Conservation (phyloP, 2,113 vertebrate genomes). For the Cettia cetti region DNA sequence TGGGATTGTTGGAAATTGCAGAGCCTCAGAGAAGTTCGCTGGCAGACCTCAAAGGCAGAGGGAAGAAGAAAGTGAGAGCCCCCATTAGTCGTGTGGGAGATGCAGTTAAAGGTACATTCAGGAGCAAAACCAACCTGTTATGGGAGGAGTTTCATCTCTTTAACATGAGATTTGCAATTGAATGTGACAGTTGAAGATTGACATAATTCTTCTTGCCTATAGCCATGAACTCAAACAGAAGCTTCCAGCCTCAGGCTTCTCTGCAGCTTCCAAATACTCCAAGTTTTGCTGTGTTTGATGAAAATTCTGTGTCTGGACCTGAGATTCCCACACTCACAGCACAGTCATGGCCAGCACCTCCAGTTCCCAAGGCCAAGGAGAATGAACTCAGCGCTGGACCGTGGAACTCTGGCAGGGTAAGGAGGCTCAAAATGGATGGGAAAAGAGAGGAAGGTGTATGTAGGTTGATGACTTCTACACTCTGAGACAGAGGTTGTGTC, state of each 20-base stretch:
- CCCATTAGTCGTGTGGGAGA: slow-evolving; percentile 81
- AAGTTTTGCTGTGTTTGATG: slow-evolving; percentile 84
- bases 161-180: not conserved
- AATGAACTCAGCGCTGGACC: slow-evolving; percentile 83
- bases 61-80: slow-evolving; percentile 83
- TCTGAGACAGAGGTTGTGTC: rapidly evolving
- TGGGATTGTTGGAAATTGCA: slow-evolving; percentile 4
- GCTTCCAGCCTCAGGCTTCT: slow-evolving; percentile 46
- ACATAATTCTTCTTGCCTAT: not conserved
- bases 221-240: slow-evolving; percentile 75
- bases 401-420: slow-evolving; percentile 87
- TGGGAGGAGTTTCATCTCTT: not conserved
- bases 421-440: not conserved
- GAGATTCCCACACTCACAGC: slow-evolving; percentile 60
- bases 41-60: slow-evolving; percentile 85
- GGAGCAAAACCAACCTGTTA: not conserved
- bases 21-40: slow-evolving; percentile 81
- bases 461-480: not conserved
- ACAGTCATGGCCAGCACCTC: slow-evolving; percentile 83
- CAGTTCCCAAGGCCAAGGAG: slow-evolving; percentile 83
- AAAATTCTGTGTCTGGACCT: slow-evolving; percentile 71
- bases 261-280: slow-evolving; percentile 66
- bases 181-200: not conserved
- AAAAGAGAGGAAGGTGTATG: not conserved
- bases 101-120: slow-evolving; percentile 77